phyloP scores from a whole-genome alignment of 2,888 invertebrate genomes.

The Exephanes ischioxanthus region DNA sequence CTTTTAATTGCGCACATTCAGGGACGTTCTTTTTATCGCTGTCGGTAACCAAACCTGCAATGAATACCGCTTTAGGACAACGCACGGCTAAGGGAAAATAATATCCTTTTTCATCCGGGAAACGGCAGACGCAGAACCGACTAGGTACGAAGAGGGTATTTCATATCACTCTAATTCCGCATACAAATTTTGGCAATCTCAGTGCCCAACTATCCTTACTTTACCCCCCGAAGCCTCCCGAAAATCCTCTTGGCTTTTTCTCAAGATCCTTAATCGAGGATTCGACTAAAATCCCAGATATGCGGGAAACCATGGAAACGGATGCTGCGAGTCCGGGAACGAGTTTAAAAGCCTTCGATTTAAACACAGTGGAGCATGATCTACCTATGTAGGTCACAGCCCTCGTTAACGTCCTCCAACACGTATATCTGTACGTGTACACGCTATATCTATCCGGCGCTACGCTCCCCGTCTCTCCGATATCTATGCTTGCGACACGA shows the following conservation, averaged over 20 bases:
- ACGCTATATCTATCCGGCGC: constrained; percentile 50
- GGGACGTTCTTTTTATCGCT: neutral
- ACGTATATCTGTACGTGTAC: constrained; percentile 11
- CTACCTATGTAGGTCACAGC: constrained; percentile 63
- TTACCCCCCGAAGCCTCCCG: neutral
- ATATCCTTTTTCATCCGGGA: too few species aligned
- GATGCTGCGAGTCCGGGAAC: constrained; percentile 43
- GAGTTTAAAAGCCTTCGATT: constrained; percentile 45
- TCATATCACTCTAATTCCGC: neutral
- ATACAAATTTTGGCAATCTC: neutral
- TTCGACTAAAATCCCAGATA: neutral
- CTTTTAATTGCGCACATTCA: neutral
- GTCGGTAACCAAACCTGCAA: neutral
- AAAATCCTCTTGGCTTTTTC: neutral
- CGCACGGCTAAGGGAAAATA: neutral
- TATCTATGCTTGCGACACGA: constrained; percentile 65
- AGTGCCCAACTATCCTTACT: neutral
- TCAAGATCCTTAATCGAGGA: neutral
- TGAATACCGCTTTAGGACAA: neutral
- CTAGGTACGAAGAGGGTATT: neutral
- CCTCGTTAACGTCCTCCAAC: constrained; percentile 60
- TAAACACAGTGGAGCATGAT: constrained; percentile 54
- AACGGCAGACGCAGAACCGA: neutral
- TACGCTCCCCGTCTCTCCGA: constrained; percentile 49
- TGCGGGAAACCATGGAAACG: neutral